A percentile compares a stretch with the other conserved stretches of the same genome.
phyloP scores from a whole-genome alignment of 1,140 invertebrate genomes.

The Venturia canescens region DNA sequence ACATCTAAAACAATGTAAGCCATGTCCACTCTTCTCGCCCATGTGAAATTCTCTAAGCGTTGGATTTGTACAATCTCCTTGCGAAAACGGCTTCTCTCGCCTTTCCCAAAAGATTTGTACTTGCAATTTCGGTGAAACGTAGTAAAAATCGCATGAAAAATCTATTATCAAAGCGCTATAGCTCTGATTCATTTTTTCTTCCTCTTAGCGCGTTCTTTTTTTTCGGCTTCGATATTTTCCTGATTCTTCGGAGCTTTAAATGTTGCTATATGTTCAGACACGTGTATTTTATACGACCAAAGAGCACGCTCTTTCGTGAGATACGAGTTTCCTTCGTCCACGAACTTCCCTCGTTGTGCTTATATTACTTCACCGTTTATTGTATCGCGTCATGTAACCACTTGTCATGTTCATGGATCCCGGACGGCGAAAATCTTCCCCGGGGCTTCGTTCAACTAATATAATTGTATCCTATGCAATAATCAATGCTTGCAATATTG shows the following conservation, averaged over 20 bases:
- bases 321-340: background rate
- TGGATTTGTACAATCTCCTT: conserved; percentile 43
- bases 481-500: conserved; percentile 52
- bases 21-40: background rate
- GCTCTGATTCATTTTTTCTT: background rate
- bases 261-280: background rate
- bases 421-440: too few relatives aligned
- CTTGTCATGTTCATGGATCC: conserved; percentile 13
- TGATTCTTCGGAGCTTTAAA: conserved; percentile 19
- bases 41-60: conserved; percentile 16
- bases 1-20: background rate
- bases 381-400: conserved; percentile 51
- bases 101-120: conserved; percentile 62
- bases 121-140: conserved; percentile 53
- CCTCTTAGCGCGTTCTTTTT: conserved; percentile 43
- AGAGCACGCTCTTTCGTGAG: conserved; percentile 10
- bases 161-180: conserved; percentile 54
- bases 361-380: conserved; percentile 59
- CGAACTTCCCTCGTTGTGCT: background rate
- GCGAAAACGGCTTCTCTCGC: conserved; percentile 40
- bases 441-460: background rate
- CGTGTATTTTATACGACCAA: conserved; percentile 22
- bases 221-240: conserved; percentile 24
- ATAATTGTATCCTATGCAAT: conserved; percentile 22
- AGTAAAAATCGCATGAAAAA: conserved; percentile 51